Evolutionary conservation across 2,888 invertebrate species (phyloP), one percentile per base, ranked within the genome.

Genomic region (Apamea anceps): DNA sequence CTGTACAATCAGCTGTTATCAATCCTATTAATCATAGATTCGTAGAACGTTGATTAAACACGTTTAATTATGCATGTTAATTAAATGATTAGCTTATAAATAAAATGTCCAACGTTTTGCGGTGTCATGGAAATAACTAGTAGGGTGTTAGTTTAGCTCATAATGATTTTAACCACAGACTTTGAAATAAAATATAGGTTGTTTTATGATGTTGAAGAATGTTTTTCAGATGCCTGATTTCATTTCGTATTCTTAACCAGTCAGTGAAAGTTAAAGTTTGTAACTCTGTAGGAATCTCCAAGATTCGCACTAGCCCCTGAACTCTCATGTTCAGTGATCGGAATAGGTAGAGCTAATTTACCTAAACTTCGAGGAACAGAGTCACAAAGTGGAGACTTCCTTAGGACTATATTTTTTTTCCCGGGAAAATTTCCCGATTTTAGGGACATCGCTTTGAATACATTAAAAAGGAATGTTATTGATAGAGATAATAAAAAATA

Each of bases 21-120:
- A 86, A 82, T 81, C 81, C 88, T 83, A 91, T 91, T 90, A 91
- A 91, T 92, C 90, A 91, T 86, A 89, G 82, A 89, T 90, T 88
- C 89, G 87, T 86, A 90, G 85, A 85, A 89, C 77, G 85, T 91
- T 91, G 87, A 92, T 91, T 90, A 89, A 88, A 86, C 87, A 75
- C 81, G 80, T 86, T 84, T 91, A 91, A 91, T 92, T 90, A 90
- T 86, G 81, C 84, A 87, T 88, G 87, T 88, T 91, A 91, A 90
- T 91, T 91, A 89, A 90, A 91, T 89, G 85, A 90, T 90, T 91
- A 89, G 84, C 75, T 87, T 80, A 83, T 83, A 80, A 85, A 91
- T 90, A 86, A 86, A 89, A 88, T 88, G 85, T 87, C 82, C 75
- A 75, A 78, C 75, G 81, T 85, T 79, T 82, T 80, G 81, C 79